Base-by-base conservation (phyloP, 2,113 vertebrate species). In the Pygoscelis antarcticus region DNA sequence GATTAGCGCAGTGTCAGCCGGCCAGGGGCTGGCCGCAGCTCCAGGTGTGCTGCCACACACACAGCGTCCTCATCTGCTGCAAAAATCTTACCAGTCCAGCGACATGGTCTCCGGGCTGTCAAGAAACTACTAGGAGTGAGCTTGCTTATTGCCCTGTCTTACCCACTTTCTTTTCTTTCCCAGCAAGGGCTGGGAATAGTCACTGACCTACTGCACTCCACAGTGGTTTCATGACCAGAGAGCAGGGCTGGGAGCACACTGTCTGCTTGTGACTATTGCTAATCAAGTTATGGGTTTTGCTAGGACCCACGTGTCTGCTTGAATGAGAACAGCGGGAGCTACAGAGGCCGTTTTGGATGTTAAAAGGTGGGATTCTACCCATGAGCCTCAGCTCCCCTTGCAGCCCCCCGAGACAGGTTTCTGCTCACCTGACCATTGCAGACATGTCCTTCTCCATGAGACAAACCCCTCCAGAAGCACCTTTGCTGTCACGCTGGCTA, bases 31-130 rank as follows among this genome's bases (percentile, higher is more conserved):
- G 72, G 54, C 16, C 0, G 0, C 89, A 74, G 52, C 5, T 78
- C 38, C 0, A 2, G 61, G 16, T 20, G 21, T 18, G 80, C 42
- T 62, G 72, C 30, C 47, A 42, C 1, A 0, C 12, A 36, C 54
- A 23, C 0, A 0, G 13, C 14, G 1, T 20, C 54, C 11, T 69
- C 49, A 21, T 1, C 54, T 17, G 27, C 90, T 68, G 51, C 47
- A 78, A n/a, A 66, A 66, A 22, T 6, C 46, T 22, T 23, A 25
- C 32, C 38, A 16, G 46, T 10, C 21, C 77, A 75, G 36, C 42
- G 84, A 36, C 36, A 10, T 0, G 0, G n/a, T 13, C 46, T 9
- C 19, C 0, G 1, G 13, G 40, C 66, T 68, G 36, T 3, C 60
- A 36, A 18, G 18, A 51, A 57, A 42, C 26, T 42, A 36, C 15